These are phyloP conservation scores for Lanius ludovicianus DNA, from an alignment of 2,113 vertebrate species.

Conservation along the genomic window DNA sequence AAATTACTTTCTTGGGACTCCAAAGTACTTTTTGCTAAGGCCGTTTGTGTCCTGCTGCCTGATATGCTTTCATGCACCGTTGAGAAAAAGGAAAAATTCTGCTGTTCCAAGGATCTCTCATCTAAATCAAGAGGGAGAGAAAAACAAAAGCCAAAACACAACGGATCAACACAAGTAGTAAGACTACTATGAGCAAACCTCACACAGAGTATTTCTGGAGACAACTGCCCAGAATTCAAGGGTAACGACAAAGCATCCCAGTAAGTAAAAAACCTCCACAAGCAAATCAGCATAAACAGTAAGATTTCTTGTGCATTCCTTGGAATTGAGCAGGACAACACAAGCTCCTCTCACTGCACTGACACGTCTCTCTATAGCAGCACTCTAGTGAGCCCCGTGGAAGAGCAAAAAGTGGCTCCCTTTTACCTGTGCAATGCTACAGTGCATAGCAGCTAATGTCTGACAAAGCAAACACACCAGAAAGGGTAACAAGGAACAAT, in stretches of 20 bases:
- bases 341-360: background rate
- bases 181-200: background rate
- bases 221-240: background rate
- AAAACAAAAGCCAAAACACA: background rate
- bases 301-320: background rate
- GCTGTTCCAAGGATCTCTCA: slow-evolving; percentile 51
- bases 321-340: background rate
- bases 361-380: rapidly evolving
- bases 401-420: background rate
- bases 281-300: background rate
- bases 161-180: background rate
- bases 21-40: slow-evolving; percentile 72
- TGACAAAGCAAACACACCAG: background rate
- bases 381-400: rapidly evolving
- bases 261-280: background rate
- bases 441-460: background rate
- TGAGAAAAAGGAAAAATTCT: slow-evolving; percentile 57
- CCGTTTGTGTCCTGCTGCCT: slow-evolving; percentile 58
- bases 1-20: slow-evolving; percentile 60
- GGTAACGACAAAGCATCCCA: background rate
- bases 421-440: background rate
- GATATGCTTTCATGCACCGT: slow-evolving; percentile 34
- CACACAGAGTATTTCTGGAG: background rate
- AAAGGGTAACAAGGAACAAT: background rate
- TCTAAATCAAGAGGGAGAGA: slow-evolving; percentile 66